Evolutionary conservation across 2,113 vertebrate genomes (phyloP).

Genomic region (Azemiops feae): DNA sequence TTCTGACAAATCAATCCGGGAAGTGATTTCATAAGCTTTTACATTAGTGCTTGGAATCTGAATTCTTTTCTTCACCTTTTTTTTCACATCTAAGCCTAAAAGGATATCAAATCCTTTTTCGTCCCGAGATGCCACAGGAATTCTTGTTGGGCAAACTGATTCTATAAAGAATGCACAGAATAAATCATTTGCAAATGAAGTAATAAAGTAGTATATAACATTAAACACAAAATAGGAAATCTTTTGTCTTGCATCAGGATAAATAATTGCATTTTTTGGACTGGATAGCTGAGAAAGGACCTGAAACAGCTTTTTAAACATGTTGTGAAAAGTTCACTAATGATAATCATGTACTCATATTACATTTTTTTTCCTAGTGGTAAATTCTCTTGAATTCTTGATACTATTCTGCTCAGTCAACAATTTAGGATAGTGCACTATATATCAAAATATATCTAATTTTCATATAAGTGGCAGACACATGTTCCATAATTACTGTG

Average conservation of each 20-base stretch:
- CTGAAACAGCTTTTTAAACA: neutral
- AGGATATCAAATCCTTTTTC: conserved; percentile 98
- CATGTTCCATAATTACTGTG: neutral
- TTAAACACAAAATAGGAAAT: neutral
- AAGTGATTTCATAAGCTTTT: conserved; percentile 90
- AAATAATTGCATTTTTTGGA: neutral
- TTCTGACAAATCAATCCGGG: conserved; percentile 85
- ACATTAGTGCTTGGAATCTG: conserved; percentile 79
- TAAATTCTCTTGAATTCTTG: neutral
- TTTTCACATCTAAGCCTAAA: conserved; percentile 86
- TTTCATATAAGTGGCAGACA: neutral
- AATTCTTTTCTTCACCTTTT: conserved; percentile 87
- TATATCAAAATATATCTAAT: neutral
- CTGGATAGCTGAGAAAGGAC: no score
- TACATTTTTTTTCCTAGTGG: neutral
- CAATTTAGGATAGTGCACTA: neutral
- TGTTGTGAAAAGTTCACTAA: neutral
- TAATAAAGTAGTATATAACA: neutral
- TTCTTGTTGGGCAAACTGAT: conserved; percentile 90
- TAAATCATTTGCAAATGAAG: neutral
- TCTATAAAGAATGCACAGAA: conserved; percentile 70
- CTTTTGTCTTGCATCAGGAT: neutral
- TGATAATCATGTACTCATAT: neutral
- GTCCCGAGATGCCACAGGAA: conserved; percentile 86
- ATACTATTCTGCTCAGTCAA: neutral